These are phyloP conservation scores for Burhinus oedicnemus DNA, from an alignment of 2,113 vertebrate species.

Conservation along the genomic window DNA sequence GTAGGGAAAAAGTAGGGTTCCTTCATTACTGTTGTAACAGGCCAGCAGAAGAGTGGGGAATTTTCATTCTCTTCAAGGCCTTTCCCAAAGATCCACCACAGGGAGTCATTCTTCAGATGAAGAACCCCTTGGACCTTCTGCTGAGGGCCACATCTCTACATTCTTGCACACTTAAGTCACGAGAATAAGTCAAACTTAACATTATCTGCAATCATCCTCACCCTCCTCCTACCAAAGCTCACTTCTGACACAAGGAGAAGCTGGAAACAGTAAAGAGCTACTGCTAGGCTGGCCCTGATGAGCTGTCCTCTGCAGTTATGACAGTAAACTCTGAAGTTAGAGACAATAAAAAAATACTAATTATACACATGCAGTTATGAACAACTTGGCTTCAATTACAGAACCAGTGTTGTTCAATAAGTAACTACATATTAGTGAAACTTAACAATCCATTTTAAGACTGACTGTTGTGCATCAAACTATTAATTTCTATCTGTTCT, in stretches of 20 bases:
- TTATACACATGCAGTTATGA: background rate
- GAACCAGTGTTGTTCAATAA: background rate
- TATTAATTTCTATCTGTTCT: conserved; percentile 39
- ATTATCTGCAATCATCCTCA: background rate
- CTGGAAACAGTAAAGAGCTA: background rate
- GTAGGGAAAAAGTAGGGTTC: background rate
- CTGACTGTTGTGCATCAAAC: background rate
- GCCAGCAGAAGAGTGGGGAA: background rate
- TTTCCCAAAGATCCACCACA: background rate
- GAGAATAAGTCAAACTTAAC: background rate
- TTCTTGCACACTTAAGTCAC: background rate
- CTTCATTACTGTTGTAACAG: background rate
- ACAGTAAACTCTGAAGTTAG: background rate
- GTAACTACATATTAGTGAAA: background rate
- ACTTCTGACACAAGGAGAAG: background rate
- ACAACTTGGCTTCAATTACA: background rate
- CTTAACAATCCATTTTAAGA: background rate
- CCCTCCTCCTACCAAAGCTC: background rate
- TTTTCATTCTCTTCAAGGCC: background rate
- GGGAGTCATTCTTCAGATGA: background rate
- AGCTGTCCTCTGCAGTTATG: background rate
- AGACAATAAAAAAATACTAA: background rate
- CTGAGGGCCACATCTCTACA: background rate
- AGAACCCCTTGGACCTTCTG: background rate
- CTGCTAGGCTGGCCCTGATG: background rate